phyloP scores from a whole-genome alignment of 2,797 vertebrate species.

The Melanotaenia boesemani region DNA sequence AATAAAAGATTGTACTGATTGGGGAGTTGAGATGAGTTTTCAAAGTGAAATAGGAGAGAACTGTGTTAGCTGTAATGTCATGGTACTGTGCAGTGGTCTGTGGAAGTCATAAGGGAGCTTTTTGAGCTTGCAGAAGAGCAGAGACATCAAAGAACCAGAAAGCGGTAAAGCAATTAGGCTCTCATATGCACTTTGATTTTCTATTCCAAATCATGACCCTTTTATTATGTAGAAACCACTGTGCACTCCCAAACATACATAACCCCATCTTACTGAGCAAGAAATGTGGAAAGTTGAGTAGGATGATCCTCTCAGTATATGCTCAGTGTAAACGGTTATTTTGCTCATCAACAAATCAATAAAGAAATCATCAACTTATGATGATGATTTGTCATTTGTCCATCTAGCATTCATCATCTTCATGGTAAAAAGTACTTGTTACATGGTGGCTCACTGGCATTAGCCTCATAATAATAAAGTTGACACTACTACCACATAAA shows the following conservation, averaged over 20 bases:
- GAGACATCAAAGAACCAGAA: conserved; percentile 35
- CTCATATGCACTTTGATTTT: conserved; percentile 30
- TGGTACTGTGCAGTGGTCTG: conserved; percentile 10
- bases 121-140: conserved; percentile 17
- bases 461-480: conserved; percentile 24
- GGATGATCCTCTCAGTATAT: conserved; percentile 4
- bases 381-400: conserved; percentile 25
- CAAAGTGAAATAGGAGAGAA: conserved; percentile 8
- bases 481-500: conserved; percentile 24
- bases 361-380: conserved; percentile 11
- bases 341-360: conserved; percentile 25
- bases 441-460: conserved; percentile 16
- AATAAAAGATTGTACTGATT: conserved; percentile 29
- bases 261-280: neutral
- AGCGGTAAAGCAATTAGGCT: conserved; percentile 39
- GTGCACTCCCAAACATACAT: neutral
- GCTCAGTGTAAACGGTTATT: conserved; percentile 14
- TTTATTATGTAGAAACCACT: conserved; percentile 25
- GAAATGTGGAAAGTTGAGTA: neutral
- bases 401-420: conserved; percentile 24
- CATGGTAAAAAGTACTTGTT: conserved; percentile 35
- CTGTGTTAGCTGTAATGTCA: conserved; percentile 10
- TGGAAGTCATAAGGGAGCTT: conserved; percentile 21
- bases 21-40: conserved; percentile 14
- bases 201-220: conserved; percentile 20